phyloP scores from a whole-genome alignment of 2,797 vertebrate species.

The Mallotus villosus region DNA sequence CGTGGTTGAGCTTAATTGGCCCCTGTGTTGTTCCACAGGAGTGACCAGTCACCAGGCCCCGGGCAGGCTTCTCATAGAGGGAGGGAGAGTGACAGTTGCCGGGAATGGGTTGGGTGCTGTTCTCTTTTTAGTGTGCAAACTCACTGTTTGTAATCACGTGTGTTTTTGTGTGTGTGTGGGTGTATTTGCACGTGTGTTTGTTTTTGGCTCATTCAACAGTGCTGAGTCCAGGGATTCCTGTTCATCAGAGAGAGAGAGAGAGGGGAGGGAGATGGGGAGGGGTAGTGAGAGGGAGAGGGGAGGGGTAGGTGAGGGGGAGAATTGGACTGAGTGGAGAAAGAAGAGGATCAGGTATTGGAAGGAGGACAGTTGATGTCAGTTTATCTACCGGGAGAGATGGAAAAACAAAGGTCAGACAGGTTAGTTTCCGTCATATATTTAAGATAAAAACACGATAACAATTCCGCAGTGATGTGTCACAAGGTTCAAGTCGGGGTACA shows the following conservation, averaged over 20 bases:
- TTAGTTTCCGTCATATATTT: not conserved
- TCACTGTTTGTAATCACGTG: constrained; percentile 63
- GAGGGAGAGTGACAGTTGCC: not conserved
- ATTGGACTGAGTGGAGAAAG: not conserved
- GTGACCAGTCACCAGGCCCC: constrained; percentile 31
- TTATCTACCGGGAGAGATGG: not conserved
- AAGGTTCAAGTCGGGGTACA: too few species aligned
- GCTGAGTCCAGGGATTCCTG: constrained; percentile 77
- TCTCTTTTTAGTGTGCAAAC: constrained; percentile 55
- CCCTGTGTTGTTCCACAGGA: constrained; percentile 40
- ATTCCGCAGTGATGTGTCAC: not conserved
- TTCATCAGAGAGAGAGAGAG: constrained; percentile 39
- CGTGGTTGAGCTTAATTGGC: not conserved
- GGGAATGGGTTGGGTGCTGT: constrained; percentile 28
- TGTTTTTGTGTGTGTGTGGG: constrained; percentile 50
- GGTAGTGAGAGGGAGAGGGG: constrained; percentile 33
- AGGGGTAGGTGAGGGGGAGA: constrained; percentile 33
- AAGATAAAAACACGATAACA: not conserved
- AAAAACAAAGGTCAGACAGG: not conserved
- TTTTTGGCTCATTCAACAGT: constrained; percentile 76
- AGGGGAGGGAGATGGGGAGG: not conserved
- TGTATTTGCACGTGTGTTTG: constrained; percentile 51
- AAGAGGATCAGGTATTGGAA: not conserved
- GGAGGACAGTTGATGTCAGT: not conserved
- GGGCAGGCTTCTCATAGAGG: constrained; percentile 32